A percentile compares a stretch with the other conserved stretches of the same genome.
Evolutionary conservation across 2,797 vertebrate species (phyloP).

Genomic region (Diglossa cyanea): DNA sequence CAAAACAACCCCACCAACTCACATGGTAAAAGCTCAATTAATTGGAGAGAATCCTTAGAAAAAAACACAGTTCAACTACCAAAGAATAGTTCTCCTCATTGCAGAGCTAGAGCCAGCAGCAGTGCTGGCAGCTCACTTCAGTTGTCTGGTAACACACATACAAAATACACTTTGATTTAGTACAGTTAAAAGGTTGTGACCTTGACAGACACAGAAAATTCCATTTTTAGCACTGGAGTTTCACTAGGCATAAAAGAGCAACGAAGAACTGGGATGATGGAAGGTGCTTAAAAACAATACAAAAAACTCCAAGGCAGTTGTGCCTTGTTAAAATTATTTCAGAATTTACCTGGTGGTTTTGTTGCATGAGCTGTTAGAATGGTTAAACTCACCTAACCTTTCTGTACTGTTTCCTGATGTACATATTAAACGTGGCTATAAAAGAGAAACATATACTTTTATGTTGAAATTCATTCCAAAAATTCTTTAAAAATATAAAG

Average conservation of each 20-base stretch:
- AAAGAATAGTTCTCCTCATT: background rate
- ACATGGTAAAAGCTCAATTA: background rate
- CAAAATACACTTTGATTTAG: background rate
- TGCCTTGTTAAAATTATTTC: background rate
- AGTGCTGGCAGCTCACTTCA: background rate
- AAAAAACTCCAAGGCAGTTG: background rate
- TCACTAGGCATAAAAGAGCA: background rate
- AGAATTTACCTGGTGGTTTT: slow-evolving; percentile 7
- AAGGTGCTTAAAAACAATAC: background rate
- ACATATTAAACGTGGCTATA: background rate
- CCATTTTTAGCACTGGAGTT: slow-evolving; percentile 39
- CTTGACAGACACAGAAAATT: background rate
- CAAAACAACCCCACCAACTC: background rate
- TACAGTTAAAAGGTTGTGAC: background rate
- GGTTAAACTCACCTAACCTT: slow-evolving; percentile 38
- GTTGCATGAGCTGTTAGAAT: slow-evolving; percentile 9
- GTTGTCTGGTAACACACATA: background rate
- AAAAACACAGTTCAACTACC: background rate
- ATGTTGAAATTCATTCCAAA: background rate
- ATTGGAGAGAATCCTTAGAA: background rate
- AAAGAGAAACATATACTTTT: background rate
- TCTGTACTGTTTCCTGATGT: slow-evolving; percentile 1
- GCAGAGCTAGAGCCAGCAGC: background rate
- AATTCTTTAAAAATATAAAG: background rate
- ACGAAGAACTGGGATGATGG: background rate